Percentiles rank a stretch among this genome's conserved stretches.
These are phyloP conservation scores for Melanerpes formicivorus DNA, from an alignment of 2,113 vertebrate genomes.

Conservation along the genomic window DNA sequence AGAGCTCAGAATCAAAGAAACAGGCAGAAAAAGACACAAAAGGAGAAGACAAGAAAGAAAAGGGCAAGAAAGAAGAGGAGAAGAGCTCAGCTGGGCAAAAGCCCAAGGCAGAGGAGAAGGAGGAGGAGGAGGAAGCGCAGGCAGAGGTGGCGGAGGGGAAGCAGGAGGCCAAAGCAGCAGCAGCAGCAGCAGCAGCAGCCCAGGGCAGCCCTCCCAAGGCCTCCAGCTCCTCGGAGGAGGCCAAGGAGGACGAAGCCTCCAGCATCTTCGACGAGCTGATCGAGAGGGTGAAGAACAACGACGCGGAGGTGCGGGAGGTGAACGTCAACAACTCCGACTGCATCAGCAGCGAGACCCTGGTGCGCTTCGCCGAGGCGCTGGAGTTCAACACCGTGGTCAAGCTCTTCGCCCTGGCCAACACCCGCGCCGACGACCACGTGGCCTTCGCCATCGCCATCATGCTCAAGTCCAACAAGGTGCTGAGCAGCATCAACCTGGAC, in stretches of 20 bases:
- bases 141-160: slow-evolving; percentile 15
- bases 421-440: slow-evolving; percentile 92
- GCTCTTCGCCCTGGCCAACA: slow-evolving; percentile 91
- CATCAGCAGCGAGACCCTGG: slow-evolving; percentile 91
- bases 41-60: slow-evolving; percentile 57
- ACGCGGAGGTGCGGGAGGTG: slow-evolving; percentile 84
- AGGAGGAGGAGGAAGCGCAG: slow-evolving; percentile 22
- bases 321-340: slow-evolving; percentile 98
- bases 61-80: slow-evolving; percentile 49
- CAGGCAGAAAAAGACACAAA: slow-evolving; percentile 29
- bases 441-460: slow-evolving; percentile 91
- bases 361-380: slow-evolving; percentile 90
- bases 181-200: neutral
- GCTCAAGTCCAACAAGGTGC: slow-evolving; percentile 87
- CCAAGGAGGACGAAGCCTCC: slow-evolving; percentile 78
- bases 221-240: slow-evolving; percentile 36
- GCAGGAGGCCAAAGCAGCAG: neutral
- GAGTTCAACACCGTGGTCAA: slow-evolving; percentile 88
- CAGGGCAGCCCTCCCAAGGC: slow-evolving; percentile 47
- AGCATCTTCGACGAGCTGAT: slow-evolving; percentile 94
- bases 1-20: neutral
- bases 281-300: slow-evolving; percentile 86
- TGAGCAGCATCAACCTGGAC: slow-evolving; percentile 94
- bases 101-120: neutral
- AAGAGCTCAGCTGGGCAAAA: slow-evolving; percentile 40